These are phyloP conservation scores for Austrolebias charrua DNA, from an alignment of 2,797 vertebrate genomes.

Conservation along the genomic window DNA sequence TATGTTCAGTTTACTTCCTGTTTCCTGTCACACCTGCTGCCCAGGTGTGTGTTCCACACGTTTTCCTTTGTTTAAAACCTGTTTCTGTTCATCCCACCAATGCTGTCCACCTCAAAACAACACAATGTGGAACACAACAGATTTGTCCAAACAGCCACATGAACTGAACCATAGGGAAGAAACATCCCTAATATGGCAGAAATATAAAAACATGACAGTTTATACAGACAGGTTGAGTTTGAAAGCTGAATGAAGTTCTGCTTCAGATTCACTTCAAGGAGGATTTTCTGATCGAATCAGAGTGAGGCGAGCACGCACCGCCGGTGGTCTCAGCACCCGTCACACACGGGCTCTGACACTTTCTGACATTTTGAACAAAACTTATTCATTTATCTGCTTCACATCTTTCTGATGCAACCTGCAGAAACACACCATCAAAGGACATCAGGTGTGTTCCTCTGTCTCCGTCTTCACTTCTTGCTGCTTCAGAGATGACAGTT, in stretches of 20 bases:
- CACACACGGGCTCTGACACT: conserved; percentile 57
- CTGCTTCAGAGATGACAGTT: not conserved
- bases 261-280: conserved; percentile 22
- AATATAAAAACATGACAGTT: conserved; percentile 15
- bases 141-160: conserved; percentile 5
- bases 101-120: too few species aligned
- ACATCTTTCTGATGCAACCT: conserved; percentile 76
- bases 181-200: conserved; percentile 10
- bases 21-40: too few species aligned
- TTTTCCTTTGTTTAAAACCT: too few species aligned
- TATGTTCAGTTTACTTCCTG: too few species aligned
- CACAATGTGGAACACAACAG: not conserved
- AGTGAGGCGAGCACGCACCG: not conserved
- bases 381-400: conserved; percentile 71
- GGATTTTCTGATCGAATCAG: conserved; percentile 20
- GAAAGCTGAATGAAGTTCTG: conserved; percentile 3
- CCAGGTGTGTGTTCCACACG: too few species aligned
- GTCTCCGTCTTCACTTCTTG: conserved; percentile 5
- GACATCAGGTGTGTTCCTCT: conserved; percentile 19
- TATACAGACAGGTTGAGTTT: conserved; percentile 16
- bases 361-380: conserved; percentile 73
- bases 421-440: conserved; percentile 72
- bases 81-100: too few species aligned
- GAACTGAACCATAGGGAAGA: not conserved
- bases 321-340: conserved; percentile 24